Conservation (phyloP, 2,113 vertebrate species). For the Ameiurus melas region DNA sequence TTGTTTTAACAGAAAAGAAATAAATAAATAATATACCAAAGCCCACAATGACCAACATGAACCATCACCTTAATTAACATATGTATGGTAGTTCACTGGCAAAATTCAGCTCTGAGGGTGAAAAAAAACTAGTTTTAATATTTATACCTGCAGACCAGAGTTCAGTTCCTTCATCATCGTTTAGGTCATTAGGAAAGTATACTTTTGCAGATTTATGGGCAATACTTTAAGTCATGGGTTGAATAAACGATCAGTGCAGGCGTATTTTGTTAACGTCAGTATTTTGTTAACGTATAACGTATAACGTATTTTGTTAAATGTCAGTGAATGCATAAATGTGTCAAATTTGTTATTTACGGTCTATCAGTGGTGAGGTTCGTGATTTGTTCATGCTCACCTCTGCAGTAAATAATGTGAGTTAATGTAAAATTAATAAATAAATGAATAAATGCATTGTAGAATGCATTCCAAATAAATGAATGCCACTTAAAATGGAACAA, state of each 20-base stretch:
- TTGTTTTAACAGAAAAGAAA: too few species aligned
- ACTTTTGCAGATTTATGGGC: background rate
- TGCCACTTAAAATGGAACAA: background rate
- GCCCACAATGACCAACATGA: background rate
- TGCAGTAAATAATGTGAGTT: background rate
- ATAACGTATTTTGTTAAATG: too few species aligned
- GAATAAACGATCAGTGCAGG: background rate
- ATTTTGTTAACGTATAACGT: too few species aligned
- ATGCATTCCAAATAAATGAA: too few species aligned
- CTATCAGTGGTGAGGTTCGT: background rate
- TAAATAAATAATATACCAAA: too few species aligned
- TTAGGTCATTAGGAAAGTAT: background rate
- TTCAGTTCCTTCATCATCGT: background rate
- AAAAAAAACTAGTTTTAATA: background rate
- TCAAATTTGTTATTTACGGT: background rate
- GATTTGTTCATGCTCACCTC: background rate
- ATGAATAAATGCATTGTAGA: background rate
- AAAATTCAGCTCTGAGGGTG: background rate
- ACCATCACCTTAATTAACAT: background rate
- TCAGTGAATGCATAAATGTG: background rate
- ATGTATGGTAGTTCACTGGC: background rate
- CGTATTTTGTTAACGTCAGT: background rate
- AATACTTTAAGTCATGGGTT: background rate
- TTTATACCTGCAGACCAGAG: background rate
- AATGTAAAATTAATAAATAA: background rate